A percentile compares a stretch with the other conserved stretches of the same genome.
These are phyloP conservation scores for Chymomyza costata DNA, from an alignment of 1,140 invertebrate genomes.

Conservation along the genomic window DNA sequence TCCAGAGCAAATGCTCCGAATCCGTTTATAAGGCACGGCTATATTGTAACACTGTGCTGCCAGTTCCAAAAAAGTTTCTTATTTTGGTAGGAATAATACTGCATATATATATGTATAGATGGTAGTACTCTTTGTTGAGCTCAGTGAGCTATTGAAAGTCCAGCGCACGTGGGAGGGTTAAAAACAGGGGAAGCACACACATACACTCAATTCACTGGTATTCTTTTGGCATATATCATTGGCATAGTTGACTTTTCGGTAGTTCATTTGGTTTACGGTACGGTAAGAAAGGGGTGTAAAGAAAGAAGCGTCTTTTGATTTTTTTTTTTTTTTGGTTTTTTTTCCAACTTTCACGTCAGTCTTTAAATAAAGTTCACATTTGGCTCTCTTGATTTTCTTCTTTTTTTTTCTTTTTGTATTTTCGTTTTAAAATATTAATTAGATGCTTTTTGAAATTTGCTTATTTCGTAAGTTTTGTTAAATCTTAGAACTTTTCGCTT, in stretches of 20 bases:
- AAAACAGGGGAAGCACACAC: conserved; percentile 41
- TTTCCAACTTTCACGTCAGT: too few species aligned
- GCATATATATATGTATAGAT: too few species aligned
- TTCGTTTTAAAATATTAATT: conserved; percentile 58
- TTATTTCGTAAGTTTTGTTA: conserved; percentile 65
- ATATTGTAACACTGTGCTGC: too few species aligned
- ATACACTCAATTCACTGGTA: conserved; percentile 51
- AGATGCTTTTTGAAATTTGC: conserved; percentile 56
- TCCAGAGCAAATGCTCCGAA: too few species aligned
- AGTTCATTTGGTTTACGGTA: conserved; percentile 35
- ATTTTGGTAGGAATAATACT: too few species aligned
- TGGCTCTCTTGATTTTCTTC: conserved; percentile 31
- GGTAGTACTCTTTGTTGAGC: background rate
- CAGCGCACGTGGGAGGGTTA: conserved; percentile 8
- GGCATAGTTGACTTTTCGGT: conserved; percentile 49
- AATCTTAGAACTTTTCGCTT: conserved; percentile 45
- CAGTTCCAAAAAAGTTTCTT: too few species aligned
- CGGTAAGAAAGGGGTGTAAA: conserved; percentile 35
- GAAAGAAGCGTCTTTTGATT: conserved; percentile 53
- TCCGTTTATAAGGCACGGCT: too few species aligned
- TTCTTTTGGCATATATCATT: conserved; percentile 26
- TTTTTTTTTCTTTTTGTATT: conserved; percentile 51
- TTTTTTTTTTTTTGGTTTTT: conserved; percentile 4
- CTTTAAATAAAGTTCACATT: conserved; percentile 63
- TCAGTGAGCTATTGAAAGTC: background rate